Evolutionary conservation across 2,113 vertebrate species (phyloP).

Genomic region (Microcebus griseorufus): DNA sequence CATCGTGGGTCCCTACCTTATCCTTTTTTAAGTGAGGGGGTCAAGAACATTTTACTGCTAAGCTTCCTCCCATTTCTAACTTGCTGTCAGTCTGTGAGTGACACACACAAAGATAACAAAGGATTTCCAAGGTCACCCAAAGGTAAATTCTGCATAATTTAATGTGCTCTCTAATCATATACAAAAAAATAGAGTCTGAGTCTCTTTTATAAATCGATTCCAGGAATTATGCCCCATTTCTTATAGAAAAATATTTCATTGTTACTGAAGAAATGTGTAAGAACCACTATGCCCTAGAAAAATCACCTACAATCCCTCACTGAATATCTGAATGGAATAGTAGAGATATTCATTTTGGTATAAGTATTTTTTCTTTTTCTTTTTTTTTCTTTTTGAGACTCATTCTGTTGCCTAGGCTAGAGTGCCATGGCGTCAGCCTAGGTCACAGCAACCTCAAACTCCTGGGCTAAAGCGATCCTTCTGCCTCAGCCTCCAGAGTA

Average conservation of each 20-base stretch:
- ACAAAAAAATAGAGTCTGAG: not conserved
- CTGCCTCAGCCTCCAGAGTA: too few relatives aligned
- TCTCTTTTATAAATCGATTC: not conserved
- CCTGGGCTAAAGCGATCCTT: too few relatives aligned
- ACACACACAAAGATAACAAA: not conserved
- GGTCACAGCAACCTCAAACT: too few relatives aligned
- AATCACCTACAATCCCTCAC: not conserved
- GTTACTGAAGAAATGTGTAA: not conserved
- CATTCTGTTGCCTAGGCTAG: too few relatives aligned
- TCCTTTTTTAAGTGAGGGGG: not conserved
- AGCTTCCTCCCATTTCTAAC: not conserved
- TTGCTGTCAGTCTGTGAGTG: not conserved
- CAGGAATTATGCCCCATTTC: not conserved
- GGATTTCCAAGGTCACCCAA: not conserved
- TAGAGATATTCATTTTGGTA: not conserved
- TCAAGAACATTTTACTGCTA: not conserved
- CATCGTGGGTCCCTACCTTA: not conserved
- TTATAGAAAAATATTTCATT: slow-evolving; percentile 4
- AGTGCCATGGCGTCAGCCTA: too few relatives aligned
- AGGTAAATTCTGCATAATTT: not conserved
- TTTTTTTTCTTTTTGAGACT: too few relatives aligned
- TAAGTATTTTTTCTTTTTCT: not conserved
- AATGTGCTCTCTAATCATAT: not conserved
- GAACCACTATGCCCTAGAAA: not conserved
- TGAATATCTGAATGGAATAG: not conserved